These are phyloP conservation scores for Drepana falcataria DNA, from an alignment of 2,888 invertebrate species.

Conservation along the genomic window DNA sequence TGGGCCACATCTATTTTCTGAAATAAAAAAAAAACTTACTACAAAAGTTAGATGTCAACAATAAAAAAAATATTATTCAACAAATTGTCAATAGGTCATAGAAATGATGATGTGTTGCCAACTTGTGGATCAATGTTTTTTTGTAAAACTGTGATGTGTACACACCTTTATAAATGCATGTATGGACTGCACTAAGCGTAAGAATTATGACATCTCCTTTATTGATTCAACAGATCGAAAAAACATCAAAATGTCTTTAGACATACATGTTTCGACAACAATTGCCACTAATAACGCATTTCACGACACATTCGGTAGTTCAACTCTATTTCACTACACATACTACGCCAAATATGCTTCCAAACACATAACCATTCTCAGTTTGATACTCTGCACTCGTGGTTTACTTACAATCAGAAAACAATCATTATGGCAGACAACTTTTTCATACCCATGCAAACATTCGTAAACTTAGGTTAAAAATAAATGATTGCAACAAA, in stretches of 20 bases:
- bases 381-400: conserved; percentile 27
- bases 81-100: no score
- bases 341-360: conserved; percentile 6
- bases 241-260: not conserved
- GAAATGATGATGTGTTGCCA: no score
- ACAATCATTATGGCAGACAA: conserved; percentile 35
- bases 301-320: conserved; percentile 14
- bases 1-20: no score
- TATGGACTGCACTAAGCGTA: not conserved
- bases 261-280: conserved; percentile 14
- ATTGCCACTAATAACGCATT: conserved; percentile 7
- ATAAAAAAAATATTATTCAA: no score
- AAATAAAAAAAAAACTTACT: no score
- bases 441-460: conserved; percentile 41
- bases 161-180: not conserved
- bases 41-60: no score
- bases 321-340: conserved; percentile 3
- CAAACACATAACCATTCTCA: conserved; percentile 1
- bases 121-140: no score
- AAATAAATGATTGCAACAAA: conserved; percentile 22
- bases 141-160: not conserved
- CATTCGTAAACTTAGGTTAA: conserved; percentile 54
- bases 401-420: conserved; percentile 32
- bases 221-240: not conserved
- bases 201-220: not conserved